Base-by-base conservation (phyloP, 1,140 invertebrate species). In the Pseudomyrmex concolor region DNA sequence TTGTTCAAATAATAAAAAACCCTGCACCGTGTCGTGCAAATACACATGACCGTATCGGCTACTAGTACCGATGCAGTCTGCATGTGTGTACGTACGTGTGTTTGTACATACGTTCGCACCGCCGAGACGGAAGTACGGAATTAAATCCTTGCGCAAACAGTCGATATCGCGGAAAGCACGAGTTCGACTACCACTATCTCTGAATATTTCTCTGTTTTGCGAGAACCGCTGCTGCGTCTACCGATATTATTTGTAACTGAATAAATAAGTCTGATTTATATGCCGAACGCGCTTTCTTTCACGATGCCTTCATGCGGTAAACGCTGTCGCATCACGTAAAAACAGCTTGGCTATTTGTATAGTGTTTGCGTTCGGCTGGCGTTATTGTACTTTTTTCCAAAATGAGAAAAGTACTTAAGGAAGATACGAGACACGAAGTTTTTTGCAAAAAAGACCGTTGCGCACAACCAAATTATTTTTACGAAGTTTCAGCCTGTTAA, bases 181-280 rank as follows among this genome's bases (percentile, higher is more conserved):
- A 77, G 51, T 15, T n/a, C 60, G n/a, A 10, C 15, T 12, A 25
- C 34, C 48, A 22, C 63, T 54, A 71, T 80, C 66, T 80, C 76
- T 77, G 73, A 4, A 80, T 80, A 77, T 80, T 80, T 80, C 76
- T 51, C 76, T 51, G 70, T 80, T 70, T 19, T 54, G 66, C 66
- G 17, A 68, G 34, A 51, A 51, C 50, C 50, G 50, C 34, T 43
- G 54, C 22, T 8, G 72, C 59, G 64, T 59, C 45, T 55, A 22
- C 7, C 66, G 66, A 80, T 71, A 80, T 71, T 80, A 80, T 80
- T 80, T 71, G 76, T 80, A 80, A 80, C 54, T 71, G 54, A 43
- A 70, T 80, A 71, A 80, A 80, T 80, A 80, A 80, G 76, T 80
- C 66, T 80, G 66, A 80, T 80, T 71, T 80, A 80, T 71, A 80